Evolutionary conservation across 2,797 vertebrate genomes (phyloP).

Genomic region (Oreochromis mossambicus): DNA sequence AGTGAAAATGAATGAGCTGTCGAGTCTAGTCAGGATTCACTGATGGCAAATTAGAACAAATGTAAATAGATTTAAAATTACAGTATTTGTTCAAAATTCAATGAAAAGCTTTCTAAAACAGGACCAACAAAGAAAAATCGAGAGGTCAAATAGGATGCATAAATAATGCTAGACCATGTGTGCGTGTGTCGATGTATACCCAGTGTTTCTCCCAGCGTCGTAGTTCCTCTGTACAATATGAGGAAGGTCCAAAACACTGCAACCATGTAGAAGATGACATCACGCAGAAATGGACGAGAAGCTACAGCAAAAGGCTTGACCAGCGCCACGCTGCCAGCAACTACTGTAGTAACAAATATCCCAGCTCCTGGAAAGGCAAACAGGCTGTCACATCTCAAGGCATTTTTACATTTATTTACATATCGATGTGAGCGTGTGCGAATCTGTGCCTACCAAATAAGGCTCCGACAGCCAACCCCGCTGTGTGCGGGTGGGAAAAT

Average conservation of each 20-base stretch:
- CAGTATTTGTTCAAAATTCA: not conserved
- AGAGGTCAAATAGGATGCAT: not conserved
- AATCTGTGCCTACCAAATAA: slow-evolving; percentile 82
- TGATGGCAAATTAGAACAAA: not conserved
- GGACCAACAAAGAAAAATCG: fast-evolving
- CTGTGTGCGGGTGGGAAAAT: slow-evolving; percentile 88
- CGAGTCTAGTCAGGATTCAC: not conserved
- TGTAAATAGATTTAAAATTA: not conserved
- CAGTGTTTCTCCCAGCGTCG: slow-evolving; percentile 81
- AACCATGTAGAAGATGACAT: slow-evolving; percentile 90
- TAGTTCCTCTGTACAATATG: slow-evolving; percentile 82
- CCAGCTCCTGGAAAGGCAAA: slow-evolving; percentile 81
- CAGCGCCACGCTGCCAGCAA: slow-evolving; percentile 88
- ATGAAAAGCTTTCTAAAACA: not conserved
- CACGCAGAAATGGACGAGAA: slow-evolving; percentile 92
- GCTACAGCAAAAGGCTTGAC: slow-evolving; percentile 87
- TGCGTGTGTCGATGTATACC: slow-evolving; percentile 66
- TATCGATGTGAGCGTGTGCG: too few relatives aligned
- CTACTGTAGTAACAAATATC: slow-evolving; percentile 92
- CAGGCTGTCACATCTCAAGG: not conserved
- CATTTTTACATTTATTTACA: not conserved
- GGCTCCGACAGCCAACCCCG: slow-evolving; percentile 88
- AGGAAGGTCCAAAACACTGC: slow-evolving; percentile 89
- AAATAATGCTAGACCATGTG: not conserved
- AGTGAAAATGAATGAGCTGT: not conserved